phyloP scores from a whole-genome alignment of 2,888 invertebrate genomes.

The Atrina japonica region DNA sequence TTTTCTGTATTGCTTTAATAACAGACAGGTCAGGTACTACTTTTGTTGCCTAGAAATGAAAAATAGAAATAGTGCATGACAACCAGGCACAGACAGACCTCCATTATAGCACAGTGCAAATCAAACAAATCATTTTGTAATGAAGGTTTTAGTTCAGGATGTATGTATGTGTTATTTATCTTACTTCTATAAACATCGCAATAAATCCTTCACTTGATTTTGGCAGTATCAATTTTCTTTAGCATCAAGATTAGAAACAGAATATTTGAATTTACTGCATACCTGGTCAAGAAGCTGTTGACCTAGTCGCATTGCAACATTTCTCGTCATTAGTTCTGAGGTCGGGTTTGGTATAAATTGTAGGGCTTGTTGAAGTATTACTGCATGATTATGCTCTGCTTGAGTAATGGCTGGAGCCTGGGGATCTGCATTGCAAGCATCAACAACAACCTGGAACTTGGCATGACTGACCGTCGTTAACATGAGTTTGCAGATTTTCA shows the following conservation, averaged over 20 bases:
- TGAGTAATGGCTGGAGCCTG: conserved; percentile 81
- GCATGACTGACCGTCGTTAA: conserved; percentile 91
- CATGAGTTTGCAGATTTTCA: conserved; percentile 93
- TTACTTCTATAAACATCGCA: too few relatives aligned
- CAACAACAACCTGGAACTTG: conserved; percentile 80
- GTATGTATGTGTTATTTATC: too few relatives aligned
- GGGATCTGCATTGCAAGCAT: conserved; percentile 84
- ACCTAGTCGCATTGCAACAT: conserved; percentile 91
- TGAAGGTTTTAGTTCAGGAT: too few relatives aligned
- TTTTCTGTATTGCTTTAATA: conserved; percentile 87
- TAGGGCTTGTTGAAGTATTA: conserved; percentile 89
- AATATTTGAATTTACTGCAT: conserved; percentile 47
- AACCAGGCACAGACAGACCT: neutral
- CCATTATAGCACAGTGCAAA: neutral
- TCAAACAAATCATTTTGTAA: neutral
- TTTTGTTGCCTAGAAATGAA: conserved; percentile 74
- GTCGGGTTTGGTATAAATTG: conserved; percentile 91
- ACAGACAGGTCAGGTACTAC: conserved; percentile 88
- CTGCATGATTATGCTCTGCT: conserved; percentile 81
- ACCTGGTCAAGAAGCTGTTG: conserved; percentile 90
- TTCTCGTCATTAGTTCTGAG: conserved; percentile 91
- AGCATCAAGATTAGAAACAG: neutral
- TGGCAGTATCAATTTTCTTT: neutral
- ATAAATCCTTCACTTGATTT: too few relatives aligned
- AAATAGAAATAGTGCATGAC: neutral